A percentile compares a stretch with the other conserved stretches of the same genome.
phyloP scores from a whole-genome alignment of 2,113 vertebrate genomes.

The Toxostoma redivivum region DNA sequence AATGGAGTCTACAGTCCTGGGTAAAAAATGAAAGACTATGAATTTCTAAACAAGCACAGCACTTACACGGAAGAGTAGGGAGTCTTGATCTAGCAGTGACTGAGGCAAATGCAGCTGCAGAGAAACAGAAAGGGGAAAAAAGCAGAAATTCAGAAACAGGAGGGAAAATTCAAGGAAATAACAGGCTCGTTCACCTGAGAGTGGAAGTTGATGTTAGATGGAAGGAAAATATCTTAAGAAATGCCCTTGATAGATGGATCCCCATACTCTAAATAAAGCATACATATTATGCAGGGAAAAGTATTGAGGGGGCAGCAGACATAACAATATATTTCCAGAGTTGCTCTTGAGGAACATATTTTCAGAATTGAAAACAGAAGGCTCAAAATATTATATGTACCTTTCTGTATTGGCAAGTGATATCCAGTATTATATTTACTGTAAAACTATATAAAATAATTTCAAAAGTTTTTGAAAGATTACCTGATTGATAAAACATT shows the following conservation, averaged over 20 bases:
- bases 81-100: background rate
- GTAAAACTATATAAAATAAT: background rate
- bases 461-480: background rate
- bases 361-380: background rate
- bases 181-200: background rate
- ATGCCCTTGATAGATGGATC: background rate
- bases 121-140: background rate
- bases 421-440: background rate
- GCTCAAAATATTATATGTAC: background rate
- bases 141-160: background rate
- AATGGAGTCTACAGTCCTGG: background rate
- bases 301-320: background rate
- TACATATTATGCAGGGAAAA: background rate
- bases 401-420: background rate
- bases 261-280: background rate
- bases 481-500: background rate
- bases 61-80: background rate
- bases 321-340: background rate
- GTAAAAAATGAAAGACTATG: background rate
- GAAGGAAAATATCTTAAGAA: slow-evolving; percentile 17
- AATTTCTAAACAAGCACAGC: background rate
- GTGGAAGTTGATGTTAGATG: background rate
- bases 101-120: background rate
- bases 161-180: background rate
- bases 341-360: background rate